Percentiles rank a stretch among this genome's conserved stretches.
Conservation (phyloP, 2,113 vertebrate genomes). For the Halcyon senegalensis region DNA sequence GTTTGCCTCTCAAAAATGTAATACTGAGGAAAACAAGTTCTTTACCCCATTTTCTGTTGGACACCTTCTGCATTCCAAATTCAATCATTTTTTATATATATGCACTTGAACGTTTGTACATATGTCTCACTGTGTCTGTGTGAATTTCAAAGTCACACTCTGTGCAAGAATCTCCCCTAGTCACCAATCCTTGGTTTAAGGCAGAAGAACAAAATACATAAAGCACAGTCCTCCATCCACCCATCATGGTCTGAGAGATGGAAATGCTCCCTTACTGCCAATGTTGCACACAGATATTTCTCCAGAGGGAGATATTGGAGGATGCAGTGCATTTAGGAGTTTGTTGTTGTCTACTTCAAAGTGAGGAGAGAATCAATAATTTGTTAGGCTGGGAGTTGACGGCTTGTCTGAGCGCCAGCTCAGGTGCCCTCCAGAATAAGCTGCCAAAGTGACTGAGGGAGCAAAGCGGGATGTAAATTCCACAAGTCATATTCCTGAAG, state of each 20-base stretch:
- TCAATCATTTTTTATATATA: background rate
- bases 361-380: slow-evolving; percentile 56
- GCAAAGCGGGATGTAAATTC: slow-evolving; percentile 43
- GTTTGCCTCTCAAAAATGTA: background rate
- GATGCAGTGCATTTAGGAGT: slow-evolving; percentile 35
- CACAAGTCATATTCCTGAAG: slow-evolving; percentile 59
- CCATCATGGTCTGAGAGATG: background rate
- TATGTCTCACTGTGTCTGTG: background rate
- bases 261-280: background rate
- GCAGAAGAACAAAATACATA: background rate
- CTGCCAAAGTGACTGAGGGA: slow-evolving; percentile 54
- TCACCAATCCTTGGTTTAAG: background rate
- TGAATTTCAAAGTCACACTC: background rate
- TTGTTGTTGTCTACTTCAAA: slow-evolving; percentile 43
- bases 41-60: background rate
- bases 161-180: background rate
- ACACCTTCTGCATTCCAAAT: background rate
- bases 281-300: background rate
- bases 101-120: background rate
- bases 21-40: background rate
- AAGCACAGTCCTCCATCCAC: background rate
- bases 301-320: slow-evolving; percentile 24
- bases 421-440: slow-evolving; percentile 37
- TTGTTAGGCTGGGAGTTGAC: slow-evolving; percentile 49
- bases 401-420: slow-evolving; percentile 38